phyloP scores from a whole-genome alignment of 1,140 invertebrate genomes.

The Macrobrachium nipponense region DNA sequence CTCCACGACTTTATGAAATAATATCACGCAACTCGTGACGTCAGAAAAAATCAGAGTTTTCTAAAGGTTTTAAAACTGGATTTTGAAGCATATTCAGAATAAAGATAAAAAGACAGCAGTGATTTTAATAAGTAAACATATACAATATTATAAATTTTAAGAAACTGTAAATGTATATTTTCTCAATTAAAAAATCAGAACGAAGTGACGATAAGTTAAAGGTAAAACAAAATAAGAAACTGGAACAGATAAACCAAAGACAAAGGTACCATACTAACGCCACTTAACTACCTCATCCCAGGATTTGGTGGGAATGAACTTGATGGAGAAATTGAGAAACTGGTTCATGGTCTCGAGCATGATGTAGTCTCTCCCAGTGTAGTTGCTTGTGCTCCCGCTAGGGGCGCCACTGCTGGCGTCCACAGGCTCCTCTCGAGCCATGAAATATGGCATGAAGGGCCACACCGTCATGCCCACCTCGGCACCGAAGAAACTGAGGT shows the following conservation, averaged over 20 bases:
- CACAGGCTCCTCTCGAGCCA: conserved; percentile 1
- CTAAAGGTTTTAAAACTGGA: no score
- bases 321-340: conserved; percentile 45
- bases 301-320: conserved; percentile 27
- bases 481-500: conserved; percentile 28
- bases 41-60: no score
- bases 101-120: no score
- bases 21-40: no score
- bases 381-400: not conserved
- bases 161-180: no score
- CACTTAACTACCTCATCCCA: conserved; percentile 31
- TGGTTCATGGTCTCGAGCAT: conserved; percentile 29
- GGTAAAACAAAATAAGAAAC: not conserved
- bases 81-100: no score
- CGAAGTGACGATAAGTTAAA: not conserved
- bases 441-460: conserved; percentile 47
- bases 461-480: conserved; percentile 43
- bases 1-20: no score
- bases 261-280: no score
- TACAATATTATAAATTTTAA: no score
- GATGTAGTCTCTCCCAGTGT: conserved; percentile 40
- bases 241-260: not conserved
- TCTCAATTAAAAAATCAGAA: no score
- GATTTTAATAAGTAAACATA: no score
- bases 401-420: not conserved